Evolutionary conservation across 2,888 invertebrate species (phyloP).

Genomic region (Metalampra italica): DNA sequence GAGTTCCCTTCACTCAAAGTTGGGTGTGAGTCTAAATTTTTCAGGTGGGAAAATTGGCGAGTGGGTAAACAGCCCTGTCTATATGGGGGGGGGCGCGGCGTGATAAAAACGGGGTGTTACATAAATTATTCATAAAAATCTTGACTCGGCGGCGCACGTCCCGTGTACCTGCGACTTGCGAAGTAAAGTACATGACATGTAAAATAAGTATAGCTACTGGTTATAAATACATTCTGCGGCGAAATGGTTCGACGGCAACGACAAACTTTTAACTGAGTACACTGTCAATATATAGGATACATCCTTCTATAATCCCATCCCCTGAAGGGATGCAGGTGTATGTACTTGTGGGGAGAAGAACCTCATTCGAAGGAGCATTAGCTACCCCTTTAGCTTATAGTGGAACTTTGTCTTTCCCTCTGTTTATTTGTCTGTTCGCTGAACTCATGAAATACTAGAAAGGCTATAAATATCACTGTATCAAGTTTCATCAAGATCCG

Average conservation of each 20-base stretch:
- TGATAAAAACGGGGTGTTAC: conserved; percentile 56
- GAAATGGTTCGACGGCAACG: background rate
- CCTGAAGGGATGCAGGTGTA: no score
- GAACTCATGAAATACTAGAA: no score
- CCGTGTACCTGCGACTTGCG: conserved; percentile 6
- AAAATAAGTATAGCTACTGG: background rate
- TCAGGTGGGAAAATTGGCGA: conserved; percentile 23
- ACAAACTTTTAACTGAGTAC: background rate
- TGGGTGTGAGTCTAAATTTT: background rate
- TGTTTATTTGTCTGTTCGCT: no score
- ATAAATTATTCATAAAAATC: conserved; percentile 75
- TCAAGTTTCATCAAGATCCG: no score
- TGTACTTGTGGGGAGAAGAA: no score
- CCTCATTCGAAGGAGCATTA: no score
- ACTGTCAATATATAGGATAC: no score
- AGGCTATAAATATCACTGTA: no score
- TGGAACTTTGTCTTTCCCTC: no score
- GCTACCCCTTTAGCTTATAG: no score
- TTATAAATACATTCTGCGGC: background rate
- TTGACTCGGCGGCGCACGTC: conserved; percentile 37
- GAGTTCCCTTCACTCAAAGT: no score
- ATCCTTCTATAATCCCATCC: no score
- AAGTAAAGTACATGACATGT: conserved; percentile 8
- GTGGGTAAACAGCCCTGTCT: conserved; percentile 30
- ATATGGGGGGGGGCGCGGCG: conserved; percentile 22